phyloP scores from a whole-genome alignment of 1,140 invertebrate species.

The Drosophila nannoptera region DNA sequence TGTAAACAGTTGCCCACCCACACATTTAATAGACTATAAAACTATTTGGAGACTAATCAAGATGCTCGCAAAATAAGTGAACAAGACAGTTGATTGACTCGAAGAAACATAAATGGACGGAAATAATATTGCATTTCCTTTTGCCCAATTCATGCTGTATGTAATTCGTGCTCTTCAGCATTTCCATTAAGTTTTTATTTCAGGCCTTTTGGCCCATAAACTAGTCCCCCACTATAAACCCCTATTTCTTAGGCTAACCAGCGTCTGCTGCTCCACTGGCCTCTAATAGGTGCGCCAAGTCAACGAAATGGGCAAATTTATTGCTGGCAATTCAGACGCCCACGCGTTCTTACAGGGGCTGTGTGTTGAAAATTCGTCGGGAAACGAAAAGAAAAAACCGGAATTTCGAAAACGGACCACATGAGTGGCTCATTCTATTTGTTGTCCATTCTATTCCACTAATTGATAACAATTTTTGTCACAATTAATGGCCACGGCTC shows the following conservation, averaged over 20 bases:
- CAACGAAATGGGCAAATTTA: conserved; percentile 64
- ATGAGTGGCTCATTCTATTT: conserved; percentile 30
- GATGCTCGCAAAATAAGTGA: neutral
- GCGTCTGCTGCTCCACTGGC: conserved; percentile 6
- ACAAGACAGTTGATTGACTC: neutral
- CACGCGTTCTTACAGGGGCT: conserved; percentile 24
- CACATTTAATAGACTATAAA: conserved; percentile 16
- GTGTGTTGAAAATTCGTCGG: conserved; percentile 37
- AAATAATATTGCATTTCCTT: no score
- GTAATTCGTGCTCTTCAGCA: neutral
- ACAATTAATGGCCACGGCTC: conserved; percentile 54
- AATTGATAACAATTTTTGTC: conserved; percentile 73
- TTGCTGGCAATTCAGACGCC: conserved; percentile 54
- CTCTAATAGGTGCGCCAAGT: conserved; percentile 66
- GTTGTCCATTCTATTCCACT: conserved; percentile 46
- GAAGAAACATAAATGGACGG: no score
- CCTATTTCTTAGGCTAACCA: conserved; percentile 16
- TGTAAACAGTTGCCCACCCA: conserved; percentile 27
- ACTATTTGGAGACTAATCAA: conserved; percentile 23
- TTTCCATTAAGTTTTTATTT: neutral
- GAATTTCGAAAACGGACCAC: conserved; percentile 13
- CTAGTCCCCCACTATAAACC: conserved; percentile 26
- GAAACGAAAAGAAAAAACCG: neutral
- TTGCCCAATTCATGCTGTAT: no score
- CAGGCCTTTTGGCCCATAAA: conserved; percentile 47